Evolutionary conservation across 2,888 invertebrate genomes (phyloP).

Genomic region (Diabrotica balteata): DNA sequence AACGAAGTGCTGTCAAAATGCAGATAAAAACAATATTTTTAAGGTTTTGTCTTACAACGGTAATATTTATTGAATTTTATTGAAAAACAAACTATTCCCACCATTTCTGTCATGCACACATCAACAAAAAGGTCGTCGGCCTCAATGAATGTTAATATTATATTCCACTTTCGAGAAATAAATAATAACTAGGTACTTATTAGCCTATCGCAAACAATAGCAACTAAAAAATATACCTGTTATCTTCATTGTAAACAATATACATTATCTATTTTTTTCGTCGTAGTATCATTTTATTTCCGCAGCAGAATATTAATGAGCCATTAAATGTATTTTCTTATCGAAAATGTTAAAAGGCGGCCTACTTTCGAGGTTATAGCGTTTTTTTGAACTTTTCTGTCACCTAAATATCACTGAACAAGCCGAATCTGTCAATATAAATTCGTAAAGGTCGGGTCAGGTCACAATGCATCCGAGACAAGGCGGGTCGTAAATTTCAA

Average conservation of each 20-base stretch:
- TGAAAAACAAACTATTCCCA: too few relatives aligned
- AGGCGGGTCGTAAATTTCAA: background rate
- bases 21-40: too few relatives aligned
- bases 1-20: too few relatives aligned
- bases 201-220: slow-evolving; percentile 29
- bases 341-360: slow-evolving; percentile 33
- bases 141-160: slow-evolving; percentile 11
- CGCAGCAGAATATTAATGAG: slow-evolving; percentile 35
- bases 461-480: background rate
- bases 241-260: slow-evolving; percentile 11
- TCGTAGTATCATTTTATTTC: slow-evolving; percentile 16
- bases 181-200: slow-evolving; percentile 21
- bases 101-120: too few relatives aligned
- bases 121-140: slow-evolving; percentile 1
- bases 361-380: slow-evolving; percentile 22
- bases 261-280: slow-evolving; percentile 7
- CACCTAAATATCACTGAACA: slow-evolving; percentile 45
- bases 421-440: slow-evolving; percentile 42
- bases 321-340: slow-evolving; percentile 30
- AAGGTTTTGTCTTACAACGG: too few relatives aligned
- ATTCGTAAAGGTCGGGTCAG: slow-evolving; percentile 41
- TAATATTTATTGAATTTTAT: too few relatives aligned
- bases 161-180: slow-evolving; percentile 17
- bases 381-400: slow-evolving; percentile 25
- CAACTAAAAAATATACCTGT: slow-evolving; percentile 4